phyloP scores from a whole-genome alignment of 37 sponge, comb jelly and placozoan species.

The Amphimedon queenslandica region DNA sequence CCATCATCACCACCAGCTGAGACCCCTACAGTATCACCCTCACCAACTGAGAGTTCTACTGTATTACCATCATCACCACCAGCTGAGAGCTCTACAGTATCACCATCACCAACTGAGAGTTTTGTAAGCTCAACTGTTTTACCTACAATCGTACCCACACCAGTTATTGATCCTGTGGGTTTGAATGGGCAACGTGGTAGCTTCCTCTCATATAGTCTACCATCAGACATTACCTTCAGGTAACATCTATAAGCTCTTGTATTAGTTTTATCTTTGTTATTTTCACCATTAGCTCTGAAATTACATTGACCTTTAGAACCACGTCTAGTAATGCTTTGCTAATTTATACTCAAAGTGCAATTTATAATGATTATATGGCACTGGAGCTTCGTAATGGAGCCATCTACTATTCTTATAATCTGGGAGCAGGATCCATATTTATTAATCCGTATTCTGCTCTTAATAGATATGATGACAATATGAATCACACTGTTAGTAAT shows the following conservation, averaged over 20 bases:
- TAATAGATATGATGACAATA: not conserved
- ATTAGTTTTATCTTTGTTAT: not conserved
- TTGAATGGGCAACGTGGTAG: not conserved
- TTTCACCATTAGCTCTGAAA: conserved; percentile 10
- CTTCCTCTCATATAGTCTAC: not conserved
- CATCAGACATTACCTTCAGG: not conserved
- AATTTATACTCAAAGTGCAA: conserved; percentile 37
- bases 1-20: too few species aligned
- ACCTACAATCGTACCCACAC: not conserved
- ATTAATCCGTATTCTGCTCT: conserved; percentile 3
- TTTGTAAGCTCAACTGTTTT: too few species aligned
- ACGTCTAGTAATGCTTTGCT: conserved; percentile 40
- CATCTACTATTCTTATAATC: conserved; percentile 43
- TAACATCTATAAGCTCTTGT: not conserved
- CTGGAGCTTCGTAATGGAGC: conserved; percentile 42
- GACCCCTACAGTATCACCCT: too few species aligned
- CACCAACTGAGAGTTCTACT: too few species aligned
- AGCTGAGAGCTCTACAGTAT: not conserved
- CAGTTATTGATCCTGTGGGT: not conserved
- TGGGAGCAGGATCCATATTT: conserved; percentile 32
- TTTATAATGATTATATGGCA: conserved; percentile 35
- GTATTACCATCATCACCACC: not conserved
- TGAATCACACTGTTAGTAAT: not conserved
- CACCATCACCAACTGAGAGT: not conserved
- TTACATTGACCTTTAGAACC: conserved; percentile 46